phyloP scores from a whole-genome alignment of 2,888 invertebrate species.

The Xestia c-nigrum region DNA sequence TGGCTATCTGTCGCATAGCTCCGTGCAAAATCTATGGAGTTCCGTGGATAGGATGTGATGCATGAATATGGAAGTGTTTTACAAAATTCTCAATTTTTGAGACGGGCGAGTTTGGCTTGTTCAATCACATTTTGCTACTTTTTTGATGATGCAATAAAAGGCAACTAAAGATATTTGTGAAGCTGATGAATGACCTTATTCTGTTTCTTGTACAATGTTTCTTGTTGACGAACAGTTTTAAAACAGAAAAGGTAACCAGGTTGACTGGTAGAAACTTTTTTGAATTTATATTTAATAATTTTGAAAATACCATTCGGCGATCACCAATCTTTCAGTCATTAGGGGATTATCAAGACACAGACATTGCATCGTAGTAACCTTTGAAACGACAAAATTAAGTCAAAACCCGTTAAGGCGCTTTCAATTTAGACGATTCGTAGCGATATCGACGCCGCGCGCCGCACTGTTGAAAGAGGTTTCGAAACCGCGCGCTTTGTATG shows the following conservation, averaged over 20 bases:
- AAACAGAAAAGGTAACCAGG: neutral
- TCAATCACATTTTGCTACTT: neutral
- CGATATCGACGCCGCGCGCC: no score
- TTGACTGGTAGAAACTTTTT: no score
- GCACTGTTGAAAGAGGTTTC: no score
- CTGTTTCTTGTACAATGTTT: neutral
- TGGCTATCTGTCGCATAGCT: constrained; percentile 35
- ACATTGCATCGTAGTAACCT: neutral
- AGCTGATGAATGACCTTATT: neutral
- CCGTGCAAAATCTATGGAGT: constrained; percentile 16
- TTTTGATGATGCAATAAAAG: neutral
- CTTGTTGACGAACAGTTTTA: neutral
- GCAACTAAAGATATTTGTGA: neutral
- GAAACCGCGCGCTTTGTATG: no score
- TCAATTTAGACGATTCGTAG: no score
- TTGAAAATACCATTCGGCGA: neutral
- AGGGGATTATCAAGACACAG: neutral
- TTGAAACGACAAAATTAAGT: neutral
- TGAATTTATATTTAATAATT: no score
- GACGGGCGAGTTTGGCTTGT: neutral
- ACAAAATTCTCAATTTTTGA: neutral
- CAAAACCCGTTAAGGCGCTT: neutral
- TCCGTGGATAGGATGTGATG: neutral
- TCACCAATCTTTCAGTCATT: neutral
- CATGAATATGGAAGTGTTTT: constrained; percentile 37